Conservation (phyloP, 2,888 invertebrate genomes). For the Venusia cambrica region DNA sequence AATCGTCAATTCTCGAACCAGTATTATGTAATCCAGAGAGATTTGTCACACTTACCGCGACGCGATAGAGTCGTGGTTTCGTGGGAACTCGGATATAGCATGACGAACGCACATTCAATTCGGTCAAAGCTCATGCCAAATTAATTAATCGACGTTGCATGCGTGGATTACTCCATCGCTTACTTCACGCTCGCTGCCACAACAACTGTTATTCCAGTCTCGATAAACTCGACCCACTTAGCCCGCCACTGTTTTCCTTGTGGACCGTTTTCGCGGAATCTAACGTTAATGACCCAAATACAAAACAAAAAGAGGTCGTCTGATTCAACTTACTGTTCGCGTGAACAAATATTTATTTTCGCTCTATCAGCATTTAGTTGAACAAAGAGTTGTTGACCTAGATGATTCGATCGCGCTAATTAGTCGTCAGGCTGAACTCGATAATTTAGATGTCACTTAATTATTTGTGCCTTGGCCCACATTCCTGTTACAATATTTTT, state of each 20-base stretch:
- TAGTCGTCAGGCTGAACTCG: constrained; percentile 49
- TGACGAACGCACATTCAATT: constrained; percentile 25
- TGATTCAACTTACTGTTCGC: constrained; percentile 28
- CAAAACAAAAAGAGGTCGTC: constrained; percentile 31
- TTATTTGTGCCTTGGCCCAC: constrained; percentile 58
- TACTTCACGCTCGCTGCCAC: constrained; percentile 43
- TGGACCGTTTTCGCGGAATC: constrained; percentile 56
- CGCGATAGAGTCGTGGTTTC: too few species aligned
- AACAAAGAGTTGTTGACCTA: constrained; percentile 73
- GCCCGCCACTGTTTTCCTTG: constrained; percentile 59
- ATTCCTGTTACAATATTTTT: constrained; percentile 41
- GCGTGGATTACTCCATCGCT: constrained; percentile 35
- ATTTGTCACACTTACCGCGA: too few species aligned
- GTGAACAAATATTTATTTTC: constrained; percentile 31
- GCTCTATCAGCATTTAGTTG: constrained; percentile 48
- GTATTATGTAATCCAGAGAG: too few species aligned
- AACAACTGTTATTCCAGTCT: constrained; percentile 52
- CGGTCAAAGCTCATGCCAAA: constrained; percentile 21
- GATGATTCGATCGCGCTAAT: constrained; percentile 52
- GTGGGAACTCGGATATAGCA: constrained; percentile 21
- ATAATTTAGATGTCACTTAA: constrained; percentile 54
- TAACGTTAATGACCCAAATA: constrained; percentile 72
- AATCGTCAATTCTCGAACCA: too few species aligned
- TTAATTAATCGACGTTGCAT: constrained; percentile 27
- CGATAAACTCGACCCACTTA: constrained; percentile 59